Conservation (phyloP, 1,140 invertebrate species). For the Pteromalus puparum region DNA sequence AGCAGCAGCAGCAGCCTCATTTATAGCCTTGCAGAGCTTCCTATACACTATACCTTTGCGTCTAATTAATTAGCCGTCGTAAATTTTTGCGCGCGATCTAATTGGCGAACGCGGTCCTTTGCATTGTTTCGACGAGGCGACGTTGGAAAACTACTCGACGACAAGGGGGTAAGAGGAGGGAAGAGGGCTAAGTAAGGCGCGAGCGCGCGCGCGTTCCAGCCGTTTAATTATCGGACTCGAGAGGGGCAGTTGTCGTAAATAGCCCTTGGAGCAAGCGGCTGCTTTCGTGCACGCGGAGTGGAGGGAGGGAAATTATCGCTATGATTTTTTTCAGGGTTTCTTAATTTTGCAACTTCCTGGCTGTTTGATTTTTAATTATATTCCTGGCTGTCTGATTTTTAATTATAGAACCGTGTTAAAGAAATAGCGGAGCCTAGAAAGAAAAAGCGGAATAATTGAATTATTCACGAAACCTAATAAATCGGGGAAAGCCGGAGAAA, state of each 20-base stretch:
- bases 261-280: neutral
- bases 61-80: conserved; percentile 36
- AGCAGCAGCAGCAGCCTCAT: no score
- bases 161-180: neutral
- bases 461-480: neutral
- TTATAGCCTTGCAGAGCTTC: neutral
- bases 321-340: no score
- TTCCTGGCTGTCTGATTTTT: no score
- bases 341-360: no score
- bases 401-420: no score
- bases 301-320: no score
- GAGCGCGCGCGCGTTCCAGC: neutral
- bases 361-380: no score
- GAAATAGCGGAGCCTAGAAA: no score
- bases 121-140: conserved; percentile 12
- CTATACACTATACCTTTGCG: no score
- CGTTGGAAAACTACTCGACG: neutral
- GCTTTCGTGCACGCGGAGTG: neutral
- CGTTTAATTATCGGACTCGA: conserved; percentile 25
- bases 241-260: conserved; percentile 26
- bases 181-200: neutral
- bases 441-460: neutral
- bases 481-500: neutral
- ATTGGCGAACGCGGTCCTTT: conserved; percentile 3
- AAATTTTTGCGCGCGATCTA: conserved; percentile 34